Evolutionary conservation across 2,888 invertebrate species (phyloP).

Genomic region (Blastobasis adustella): DNA sequence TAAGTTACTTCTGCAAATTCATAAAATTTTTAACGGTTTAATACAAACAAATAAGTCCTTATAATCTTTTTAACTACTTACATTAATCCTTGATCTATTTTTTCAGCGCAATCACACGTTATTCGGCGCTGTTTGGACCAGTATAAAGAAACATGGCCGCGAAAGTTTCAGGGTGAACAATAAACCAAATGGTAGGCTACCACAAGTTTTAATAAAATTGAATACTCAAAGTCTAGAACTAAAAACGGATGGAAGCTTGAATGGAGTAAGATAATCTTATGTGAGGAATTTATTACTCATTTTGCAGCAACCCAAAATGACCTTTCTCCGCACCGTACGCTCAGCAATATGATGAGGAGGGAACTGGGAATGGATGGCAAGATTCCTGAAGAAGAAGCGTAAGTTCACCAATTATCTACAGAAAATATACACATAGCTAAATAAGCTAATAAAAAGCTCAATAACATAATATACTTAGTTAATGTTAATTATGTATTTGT

Average conservation of each 20-base stretch:
- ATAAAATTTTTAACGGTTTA: no score
- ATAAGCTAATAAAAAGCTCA: no score
- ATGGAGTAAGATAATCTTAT: no score
- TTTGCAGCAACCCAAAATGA: conserved; percentile 33
- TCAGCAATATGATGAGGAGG: conserved; percentile 65
- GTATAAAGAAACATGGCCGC: conserved; percentile 83
- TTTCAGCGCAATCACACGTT: conserved; percentile 94
- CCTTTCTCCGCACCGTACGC: conserved; percentile 17
- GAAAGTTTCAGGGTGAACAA: conserved; percentile 38
- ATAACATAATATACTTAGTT: no score
- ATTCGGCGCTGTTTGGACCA: conserved; percentile 96
- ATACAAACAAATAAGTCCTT: no score
- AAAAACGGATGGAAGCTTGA: no score
- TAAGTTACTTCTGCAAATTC: no score
- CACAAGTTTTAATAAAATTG: neutral
- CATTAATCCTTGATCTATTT: neutral
- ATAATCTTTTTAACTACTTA: no score
- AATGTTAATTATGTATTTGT: no score
- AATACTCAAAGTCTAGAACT: no score
- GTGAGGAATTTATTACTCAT: conserved; percentile 6
- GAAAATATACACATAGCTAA: no score
- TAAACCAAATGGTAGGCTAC: conserved; percentile 17
- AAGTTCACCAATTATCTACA: conserved; percentile 21
- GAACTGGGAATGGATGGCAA: conserved; percentile 65
- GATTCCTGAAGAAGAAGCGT: conserved; percentile 60